Conservation (phyloP, 2,888 invertebrate species). For the Drosophila mimica region DNA sequence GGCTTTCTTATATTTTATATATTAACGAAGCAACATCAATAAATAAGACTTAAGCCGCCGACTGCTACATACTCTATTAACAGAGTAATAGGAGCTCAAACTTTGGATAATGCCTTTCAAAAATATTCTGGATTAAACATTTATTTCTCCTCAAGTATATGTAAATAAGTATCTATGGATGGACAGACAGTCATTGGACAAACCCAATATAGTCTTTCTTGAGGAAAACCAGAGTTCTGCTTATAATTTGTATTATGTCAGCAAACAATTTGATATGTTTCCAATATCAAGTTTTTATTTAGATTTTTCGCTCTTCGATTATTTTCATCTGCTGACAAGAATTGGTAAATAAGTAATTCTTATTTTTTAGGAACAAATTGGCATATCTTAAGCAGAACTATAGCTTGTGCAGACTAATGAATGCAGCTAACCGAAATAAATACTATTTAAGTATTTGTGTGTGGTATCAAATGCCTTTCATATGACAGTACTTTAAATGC, state of each 20-base stretch:
- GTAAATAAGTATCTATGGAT: neutral
- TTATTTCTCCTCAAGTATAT: neutral
- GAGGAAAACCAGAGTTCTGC: neutral
- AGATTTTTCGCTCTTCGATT: neutral
- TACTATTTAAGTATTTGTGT: constrained; percentile 13
- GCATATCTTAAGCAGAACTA: neutral
- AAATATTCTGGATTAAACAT: neutral
- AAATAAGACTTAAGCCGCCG: neutral
- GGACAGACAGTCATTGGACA: neutral
- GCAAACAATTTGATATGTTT: constrained; percentile 10
- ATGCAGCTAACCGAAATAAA: constrained; percentile 13
- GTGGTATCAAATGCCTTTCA: constrained; percentile 4
- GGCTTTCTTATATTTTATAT: neutral
- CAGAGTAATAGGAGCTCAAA: neutral
- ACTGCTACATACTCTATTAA: constrained; percentile 2
- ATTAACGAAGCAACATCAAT: neutral
- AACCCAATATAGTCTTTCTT: neutral
- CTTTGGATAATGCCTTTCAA: neutral
- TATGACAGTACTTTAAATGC: constrained; percentile 5
- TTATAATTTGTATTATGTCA: neutral
- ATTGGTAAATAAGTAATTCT: constrained; percentile 9
- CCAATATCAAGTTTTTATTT: neutral
- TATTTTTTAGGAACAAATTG: neutral
- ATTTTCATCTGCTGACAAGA: constrained; percentile 1
- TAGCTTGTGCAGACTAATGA: constrained; percentile 16